Percentiles rank a stretch among this genome's conserved stretches.
phyloP scores from a whole-genome alignment of 2,888 invertebrate genomes.

The Limnephilus auricula region DNA sequence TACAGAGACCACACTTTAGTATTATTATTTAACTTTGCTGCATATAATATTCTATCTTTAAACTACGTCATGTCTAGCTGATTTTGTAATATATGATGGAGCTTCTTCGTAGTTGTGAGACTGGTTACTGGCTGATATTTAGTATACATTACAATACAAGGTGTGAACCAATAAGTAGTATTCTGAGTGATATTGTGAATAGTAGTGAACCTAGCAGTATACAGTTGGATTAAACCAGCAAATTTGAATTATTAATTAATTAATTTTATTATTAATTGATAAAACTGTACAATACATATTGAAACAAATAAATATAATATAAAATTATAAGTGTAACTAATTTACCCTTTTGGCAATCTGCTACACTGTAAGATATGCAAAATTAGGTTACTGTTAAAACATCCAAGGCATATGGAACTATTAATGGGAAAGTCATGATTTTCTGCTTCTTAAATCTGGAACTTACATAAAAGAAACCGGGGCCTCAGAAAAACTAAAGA shows the following conservation, averaged over 20 bases:
- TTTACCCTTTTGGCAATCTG: not conserved
- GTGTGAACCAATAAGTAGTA: not conserved
- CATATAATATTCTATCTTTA: not conserved
- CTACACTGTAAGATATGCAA: not conserved
- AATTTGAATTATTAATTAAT: not conserved
- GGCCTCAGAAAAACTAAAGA: not conserved
- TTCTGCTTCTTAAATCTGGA: not conserved
- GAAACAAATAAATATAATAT: not conserved
- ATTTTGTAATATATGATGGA: not conserved
- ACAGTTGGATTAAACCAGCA: not conserved
- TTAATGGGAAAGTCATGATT: not conserved
- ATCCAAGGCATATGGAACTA: not conserved
- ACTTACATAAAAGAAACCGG: not conserved
- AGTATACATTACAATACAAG: not conserved
- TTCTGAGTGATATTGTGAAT: constrained; percentile 7
- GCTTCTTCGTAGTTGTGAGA: constrained; percentile 7
- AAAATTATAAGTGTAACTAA: not conserved
- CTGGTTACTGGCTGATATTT: constrained; percentile 5
- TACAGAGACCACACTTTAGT: too few species aligned
- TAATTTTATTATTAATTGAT: too few species aligned
- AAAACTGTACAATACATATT: not conserved
- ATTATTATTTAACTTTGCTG: not conserved
- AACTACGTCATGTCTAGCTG: not conserved
- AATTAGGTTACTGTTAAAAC: not conserved
- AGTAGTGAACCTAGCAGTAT: not conserved